Evolutionary conservation across 2,113 vertebrate species (phyloP), one percentile per base, ranked within the genome.

Genomic region (Tiliqua scincoides): DNA sequence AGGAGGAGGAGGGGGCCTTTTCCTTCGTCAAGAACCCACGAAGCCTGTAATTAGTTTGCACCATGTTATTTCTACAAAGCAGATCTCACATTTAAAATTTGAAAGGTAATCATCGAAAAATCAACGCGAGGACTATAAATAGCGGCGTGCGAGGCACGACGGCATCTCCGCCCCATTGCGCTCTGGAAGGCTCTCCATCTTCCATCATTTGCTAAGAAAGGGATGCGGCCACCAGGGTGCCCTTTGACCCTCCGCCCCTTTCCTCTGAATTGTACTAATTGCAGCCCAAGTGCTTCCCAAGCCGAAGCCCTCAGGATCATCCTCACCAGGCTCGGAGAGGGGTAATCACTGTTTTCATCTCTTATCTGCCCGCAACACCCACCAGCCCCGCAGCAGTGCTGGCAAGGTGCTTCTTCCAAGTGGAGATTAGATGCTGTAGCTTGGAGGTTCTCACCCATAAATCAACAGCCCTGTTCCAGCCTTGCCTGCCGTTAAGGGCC

Each of bases 11-110:
- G 62, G 88, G 85, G 72, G 80, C 79, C 12, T 17, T 86, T 65
- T 57, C 6, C 10, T 52, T 68, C 25, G 35, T 74, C 52, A 91
- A 87, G 81, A 8, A 43, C 67, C 32, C 6, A 40, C 1, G n/a
- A 93, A 93, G 79, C 74, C 73, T 32, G 79, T 86, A 82, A 90
- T 94, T 95, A 93, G 85, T 65, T 79, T 86, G 76, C 8, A 62
- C 80, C 4, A 0, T 75, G 88, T 76, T 89, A 85, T 91, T 91
- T 92, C 88, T 76, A 93, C 90, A 91, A 90, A 88, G 89, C 2
- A 83, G 81, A 85, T 83, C 71, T 92, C 75, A 85, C 68, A 81
- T 89, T 90, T 82, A 67, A 75, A 85, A 93, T 84, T 70, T 83
- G 85, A 89, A 91, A 72, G 81, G 90, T 89, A 92, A 91, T 91